A percentile compares a stretch with the other conserved stretches of the same genome.
phyloP scores from a whole-genome alignment of 2,113 vertebrate genomes.

The Semnopithecus entellus region DNA sequence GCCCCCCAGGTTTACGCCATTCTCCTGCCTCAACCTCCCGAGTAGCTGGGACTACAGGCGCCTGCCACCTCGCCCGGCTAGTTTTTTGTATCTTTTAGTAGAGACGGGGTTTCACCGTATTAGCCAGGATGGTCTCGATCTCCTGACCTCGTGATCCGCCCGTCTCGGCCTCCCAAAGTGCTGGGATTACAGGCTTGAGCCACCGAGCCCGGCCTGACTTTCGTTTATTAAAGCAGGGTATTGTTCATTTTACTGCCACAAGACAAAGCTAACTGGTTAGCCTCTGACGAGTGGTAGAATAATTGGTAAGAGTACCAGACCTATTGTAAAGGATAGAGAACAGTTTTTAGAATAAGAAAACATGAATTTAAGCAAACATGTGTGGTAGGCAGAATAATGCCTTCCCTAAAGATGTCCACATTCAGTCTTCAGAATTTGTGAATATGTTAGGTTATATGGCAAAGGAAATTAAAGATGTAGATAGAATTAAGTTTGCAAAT shows the following conservation, averaged over 20 bases:
- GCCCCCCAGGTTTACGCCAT: too few species aligned
- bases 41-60: too few species aligned
- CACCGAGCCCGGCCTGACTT: neutral
- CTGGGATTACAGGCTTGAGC: too few species aligned
- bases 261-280: neutral
- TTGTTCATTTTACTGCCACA: neutral
- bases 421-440: neutral
- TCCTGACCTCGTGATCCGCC: too few species aligned
- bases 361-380: neutral
- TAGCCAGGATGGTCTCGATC: too few species aligned
- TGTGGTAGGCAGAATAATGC: neutral
- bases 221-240: neutral
- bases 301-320: neutral
- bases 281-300: neutral
- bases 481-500: neutral
- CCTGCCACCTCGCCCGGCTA: too few species aligned
- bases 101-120: too few species aligned
- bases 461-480: neutral
- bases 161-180: too few species aligned
- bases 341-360: neutral
- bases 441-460: neutral
- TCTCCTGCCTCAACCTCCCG: too few species aligned
- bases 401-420: neutral
- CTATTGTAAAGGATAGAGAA: neutral
- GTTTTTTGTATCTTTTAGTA: too few species aligned